These are phyloP conservation scores for Hyaena hyaena DNA, from an alignment of 2,113 vertebrate genomes.

Conservation along the genomic window DNA sequence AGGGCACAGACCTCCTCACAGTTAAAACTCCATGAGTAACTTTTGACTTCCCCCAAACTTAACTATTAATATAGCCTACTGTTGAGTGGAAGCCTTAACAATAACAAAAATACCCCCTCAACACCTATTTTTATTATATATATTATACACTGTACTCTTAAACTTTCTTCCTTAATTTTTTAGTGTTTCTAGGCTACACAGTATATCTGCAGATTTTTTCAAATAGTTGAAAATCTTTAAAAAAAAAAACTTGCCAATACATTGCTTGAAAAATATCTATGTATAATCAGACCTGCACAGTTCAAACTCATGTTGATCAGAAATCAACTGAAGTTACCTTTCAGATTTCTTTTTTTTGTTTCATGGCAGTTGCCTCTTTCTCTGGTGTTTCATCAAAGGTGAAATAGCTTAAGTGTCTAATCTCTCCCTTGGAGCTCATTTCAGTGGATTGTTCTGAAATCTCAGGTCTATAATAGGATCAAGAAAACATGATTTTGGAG, in stretches of 20 bases:
- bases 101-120: not conserved
- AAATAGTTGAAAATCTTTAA: not conserved
- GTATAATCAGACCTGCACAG: not conserved
- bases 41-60: not conserved
- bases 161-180: not conserved
- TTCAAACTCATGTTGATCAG: not conserved
- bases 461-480: not conserved
- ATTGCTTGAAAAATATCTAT: not conserved
- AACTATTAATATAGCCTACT: not conserved
- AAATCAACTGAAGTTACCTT: not conserved
- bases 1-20: not conserved
- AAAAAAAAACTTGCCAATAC: not conserved
- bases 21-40: not conserved
- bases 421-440: not conserved
- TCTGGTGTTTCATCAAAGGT: not conserved
- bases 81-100: not conserved
- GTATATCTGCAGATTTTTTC: not conserved
- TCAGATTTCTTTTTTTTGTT: not conserved
- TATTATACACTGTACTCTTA: not conserved
- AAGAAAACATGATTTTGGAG: not conserved
- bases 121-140: not conserved
- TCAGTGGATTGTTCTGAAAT: not conserved
- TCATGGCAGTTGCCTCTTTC: not conserved
- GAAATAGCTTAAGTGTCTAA: not conserved
- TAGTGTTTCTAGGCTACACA: not conserved